These are phyloP conservation scores for Gerris buenoi DNA, from an alignment of 1,140 invertebrate genomes.

Conservation along the genomic window DNA sequence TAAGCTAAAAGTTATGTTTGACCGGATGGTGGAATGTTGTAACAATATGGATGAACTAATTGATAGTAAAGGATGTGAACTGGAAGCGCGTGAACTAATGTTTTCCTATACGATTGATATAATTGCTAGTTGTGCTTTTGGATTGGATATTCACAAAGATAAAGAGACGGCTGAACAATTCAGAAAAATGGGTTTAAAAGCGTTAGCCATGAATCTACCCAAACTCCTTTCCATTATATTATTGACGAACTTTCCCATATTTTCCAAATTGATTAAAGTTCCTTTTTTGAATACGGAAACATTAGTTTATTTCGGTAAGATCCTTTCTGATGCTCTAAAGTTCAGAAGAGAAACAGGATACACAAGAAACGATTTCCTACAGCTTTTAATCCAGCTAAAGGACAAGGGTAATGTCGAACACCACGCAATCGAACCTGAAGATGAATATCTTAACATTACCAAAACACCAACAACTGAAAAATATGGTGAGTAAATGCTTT, in stretches of 20 bases:
- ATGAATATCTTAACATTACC: slow-evolving; percentile 7
- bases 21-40: slow-evolving; percentile 30
- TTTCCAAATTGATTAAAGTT: slow-evolving; percentile 9
- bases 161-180: slow-evolving; percentile 36
- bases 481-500: slow-evolving; percentile 5
- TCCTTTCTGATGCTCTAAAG: slow-evolving; percentile 17
- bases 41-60: slow-evolving; percentile 29
- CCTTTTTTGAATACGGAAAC: slow-evolving; percentile 10
- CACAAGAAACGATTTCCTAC: slow-evolving; percentile 22
- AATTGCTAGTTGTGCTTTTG: slow-evolving; percentile 41
- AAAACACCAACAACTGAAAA: neutral
- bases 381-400: slow-evolving; percentile 20
- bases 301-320: slow-evolving; percentile 15
- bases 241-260: slow-evolving; percentile 5
- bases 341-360: slow-evolving; percentile 16
- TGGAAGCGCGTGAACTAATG: slow-evolving; percentile 35
- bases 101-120: slow-evolving; percentile 37
- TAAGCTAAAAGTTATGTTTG: slow-evolving; percentile 42
- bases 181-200: slow-evolving; percentile 10
- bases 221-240: neutral
- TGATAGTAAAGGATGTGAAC: slow-evolving; percentile 16
- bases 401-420: slow-evolving; percentile 11
- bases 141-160: slow-evolving; percentile 36
- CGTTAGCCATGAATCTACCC: slow-evolving; percentile 26
- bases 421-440: neutral